Percentiles rank a stretch among this genome's conserved stretches.
phyloP scores from a whole-genome alignment of 2,113 vertebrate genomes.

The Urocolius indicus region DNA sequence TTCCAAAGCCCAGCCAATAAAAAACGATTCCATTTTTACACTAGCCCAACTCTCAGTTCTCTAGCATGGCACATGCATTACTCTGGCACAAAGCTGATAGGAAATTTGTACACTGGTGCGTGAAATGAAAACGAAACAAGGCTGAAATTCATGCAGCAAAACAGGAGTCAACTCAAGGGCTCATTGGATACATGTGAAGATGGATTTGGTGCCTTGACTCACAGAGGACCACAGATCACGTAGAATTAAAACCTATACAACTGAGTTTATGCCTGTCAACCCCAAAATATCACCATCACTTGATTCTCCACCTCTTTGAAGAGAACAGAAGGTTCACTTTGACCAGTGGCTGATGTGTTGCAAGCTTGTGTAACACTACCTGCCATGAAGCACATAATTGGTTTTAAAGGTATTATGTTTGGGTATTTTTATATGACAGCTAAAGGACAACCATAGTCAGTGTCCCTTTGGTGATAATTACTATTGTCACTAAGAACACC shows the following conservation, averaged over 20 bases:
- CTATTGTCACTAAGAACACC: neutral
- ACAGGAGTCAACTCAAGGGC: neutral
- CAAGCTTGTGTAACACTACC: neutral
- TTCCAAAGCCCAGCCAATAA: neutral
- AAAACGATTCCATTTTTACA: neutral
- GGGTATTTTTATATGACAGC: neutral
- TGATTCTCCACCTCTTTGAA: neutral
- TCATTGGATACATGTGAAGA: fast-evolving
- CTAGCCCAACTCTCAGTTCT: neutral
- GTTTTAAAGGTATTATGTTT: neutral
- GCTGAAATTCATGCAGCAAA: conserved; percentile 17
- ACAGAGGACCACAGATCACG: neutral
- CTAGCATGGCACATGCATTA: neutral
- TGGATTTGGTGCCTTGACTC: neutral
- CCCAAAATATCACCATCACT: neutral
- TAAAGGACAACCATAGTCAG: neutral
- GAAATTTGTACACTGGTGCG: conserved; percentile 20
- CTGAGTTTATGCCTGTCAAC: neutral
- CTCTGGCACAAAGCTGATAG: conserved; percentile 1
- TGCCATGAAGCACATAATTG: neutral
- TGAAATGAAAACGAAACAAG: conserved; percentile 44
- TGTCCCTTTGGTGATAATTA: neutral
- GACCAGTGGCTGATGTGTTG: neutral
- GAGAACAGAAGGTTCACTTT: neutral
- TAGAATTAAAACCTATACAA: neutral